These are phyloP conservation scores for Hippoglossus stenolepis DNA, from an alignment of 2,113 vertebrate species.

Conservation along the genomic window DNA sequence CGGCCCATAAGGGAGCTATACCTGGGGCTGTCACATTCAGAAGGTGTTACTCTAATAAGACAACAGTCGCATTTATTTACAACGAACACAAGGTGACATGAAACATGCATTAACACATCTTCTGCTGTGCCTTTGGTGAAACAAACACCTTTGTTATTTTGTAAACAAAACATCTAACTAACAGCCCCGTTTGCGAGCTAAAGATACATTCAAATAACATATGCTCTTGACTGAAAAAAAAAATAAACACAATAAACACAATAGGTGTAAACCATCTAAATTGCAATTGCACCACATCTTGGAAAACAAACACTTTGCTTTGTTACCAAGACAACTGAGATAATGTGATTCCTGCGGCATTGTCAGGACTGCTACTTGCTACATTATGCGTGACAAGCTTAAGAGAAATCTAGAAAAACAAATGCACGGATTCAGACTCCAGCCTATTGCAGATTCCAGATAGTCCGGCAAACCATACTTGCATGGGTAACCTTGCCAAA, in stretches of 20 bases:
- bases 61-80: slow-evolving; percentile 79
- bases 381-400: slow-evolving; percentile 79
- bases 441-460: slow-evolving; percentile 65
- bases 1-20: slow-evolving; percentile 70
- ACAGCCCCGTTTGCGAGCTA: slow-evolving; percentile 79
- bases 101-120: slow-evolving; percentile 81
- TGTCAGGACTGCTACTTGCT: slow-evolving; percentile 74
- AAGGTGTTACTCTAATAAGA: slow-evolving; percentile 82
- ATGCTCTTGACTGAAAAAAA: slow-evolving; percentile 76
- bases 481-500: slow-evolving; percentile 71
- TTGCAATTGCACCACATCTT: slow-evolving; percentile 83
- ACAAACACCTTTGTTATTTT: slow-evolving; percentile 83
- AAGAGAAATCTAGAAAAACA: slow-evolving; percentile 69
- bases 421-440: slow-evolving; percentile 55
- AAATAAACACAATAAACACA: slow-evolving; percentile 62
- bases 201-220: slow-evolving; percentile 86
- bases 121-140: slow-evolving; percentile 79
- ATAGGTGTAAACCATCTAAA: slow-evolving; percentile 85
- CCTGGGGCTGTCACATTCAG: slow-evolving; percentile 75
- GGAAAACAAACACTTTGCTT: slow-evolving; percentile 87
- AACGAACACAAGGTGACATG: slow-evolving; percentile 58
- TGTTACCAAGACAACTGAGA: slow-evolving; percentile 87
- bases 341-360: slow-evolving; percentile 82
- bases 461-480: slow-evolving; percentile 68
- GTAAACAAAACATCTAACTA: slow-evolving; percentile 83